These are phyloP conservation scores for Drosophila ustulata DNA, from an alignment of 2,888 invertebrate species.

Conservation along the genomic window DNA sequence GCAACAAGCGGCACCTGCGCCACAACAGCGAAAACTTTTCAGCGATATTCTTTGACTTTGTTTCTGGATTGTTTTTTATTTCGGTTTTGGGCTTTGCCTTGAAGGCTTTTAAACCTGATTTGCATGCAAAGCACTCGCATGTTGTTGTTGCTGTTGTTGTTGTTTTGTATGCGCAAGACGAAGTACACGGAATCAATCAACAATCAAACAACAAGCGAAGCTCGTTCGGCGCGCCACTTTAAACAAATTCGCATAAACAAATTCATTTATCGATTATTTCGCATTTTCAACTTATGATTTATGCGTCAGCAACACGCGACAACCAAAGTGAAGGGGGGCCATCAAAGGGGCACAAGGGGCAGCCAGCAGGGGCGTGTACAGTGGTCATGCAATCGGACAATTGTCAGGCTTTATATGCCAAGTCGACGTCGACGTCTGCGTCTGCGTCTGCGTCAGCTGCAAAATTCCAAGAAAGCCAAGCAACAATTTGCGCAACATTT, in stretches of 20 bases:
- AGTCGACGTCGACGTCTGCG: slow-evolving; percentile 27
- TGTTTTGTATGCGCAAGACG: slow-evolving; percentile 50
- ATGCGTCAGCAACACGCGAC: slow-evolving; percentile 78
- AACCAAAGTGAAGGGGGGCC: slow-evolving; percentile 6
- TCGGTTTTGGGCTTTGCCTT: slow-evolving; percentile 24
- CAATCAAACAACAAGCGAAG: slow-evolving; percentile 35
- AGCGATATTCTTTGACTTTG: slow-evolving; percentile 20
- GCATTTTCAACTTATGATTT: slow-evolving; percentile 57
- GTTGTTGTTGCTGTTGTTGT: slow-evolving; percentile 32
- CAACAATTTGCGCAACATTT: slow-evolving; percentile 69
- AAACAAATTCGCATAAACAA: slow-evolving; percentile 79
- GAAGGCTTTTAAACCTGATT: slow-evolving; percentile 55
- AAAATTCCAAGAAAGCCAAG: slow-evolving; percentile 54
- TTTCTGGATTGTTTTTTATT: slow-evolving; percentile 7
- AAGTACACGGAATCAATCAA: slow-evolving; percentile 71
- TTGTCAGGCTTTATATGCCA: slow-evolving; percentile 15
- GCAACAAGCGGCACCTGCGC: slow-evolving; percentile 49
- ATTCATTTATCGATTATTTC: slow-evolving; percentile 72
- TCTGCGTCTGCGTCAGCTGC: slow-evolving; percentile 45
- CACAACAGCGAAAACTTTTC: slow-evolving; percentile 27
- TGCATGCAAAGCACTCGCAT: slow-evolving; percentile 65
- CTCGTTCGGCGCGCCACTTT: slow-evolving; percentile 71
- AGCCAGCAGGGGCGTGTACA: slow-evolving; percentile 32
- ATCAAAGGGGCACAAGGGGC: too few relatives aligned
- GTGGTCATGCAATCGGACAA: slow-evolving; percentile 39